A percentile compares a stretch with the other conserved stretches of the same genome.
Evolutionary conservation across 2,888 invertebrate genomes (phyloP).

Genomic region (Anodontia alba): DNA sequence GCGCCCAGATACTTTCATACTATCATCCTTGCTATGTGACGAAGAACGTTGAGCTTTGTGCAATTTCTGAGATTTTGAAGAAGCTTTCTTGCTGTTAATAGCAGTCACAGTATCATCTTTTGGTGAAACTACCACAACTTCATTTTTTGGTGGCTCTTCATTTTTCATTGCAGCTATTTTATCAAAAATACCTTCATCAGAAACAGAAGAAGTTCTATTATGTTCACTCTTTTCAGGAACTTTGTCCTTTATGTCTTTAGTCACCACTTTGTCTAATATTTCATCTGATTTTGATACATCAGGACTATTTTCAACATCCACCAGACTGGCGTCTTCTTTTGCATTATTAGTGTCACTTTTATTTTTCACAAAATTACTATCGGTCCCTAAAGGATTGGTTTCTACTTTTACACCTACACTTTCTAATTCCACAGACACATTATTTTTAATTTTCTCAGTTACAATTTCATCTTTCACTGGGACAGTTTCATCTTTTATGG

Average conservation of each 20-base stretch:
- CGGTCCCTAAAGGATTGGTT: not conserved
- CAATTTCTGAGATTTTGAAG: conserved; percentile 62
- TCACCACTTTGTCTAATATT: not conserved
- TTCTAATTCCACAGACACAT: not conserved
- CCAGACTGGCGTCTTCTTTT: not conserved
- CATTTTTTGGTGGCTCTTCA: conserved; percentile 39
- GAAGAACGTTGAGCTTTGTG: conserved; percentile 59
- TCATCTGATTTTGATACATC: not conserved
- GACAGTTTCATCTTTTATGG: not conserved
- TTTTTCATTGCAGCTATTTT: conserved; percentile 62
- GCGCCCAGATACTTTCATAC: conserved; percentile 74
- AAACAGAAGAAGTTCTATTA: conserved; percentile 29
- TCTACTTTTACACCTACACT: not conserved
- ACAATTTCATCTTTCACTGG: not conserved
- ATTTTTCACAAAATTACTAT: too few relatives aligned
- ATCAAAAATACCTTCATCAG: conserved; percentile 63
- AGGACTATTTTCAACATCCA: not conserved
- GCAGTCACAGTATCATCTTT: conserved; percentile 29
- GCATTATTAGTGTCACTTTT: not conserved
- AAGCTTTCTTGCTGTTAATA: conserved; percentile 34
- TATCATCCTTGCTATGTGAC: conserved; percentile 71
- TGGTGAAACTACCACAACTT: conserved; percentile 14
- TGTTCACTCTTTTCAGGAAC: conserved; percentile 18
- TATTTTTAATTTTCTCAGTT: not conserved
- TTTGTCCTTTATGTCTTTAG: conserved; percentile 16